phyloP scores from a whole-genome alignment of 2,888 invertebrate genomes.

The Temnothorax ravouxi region DNA sequence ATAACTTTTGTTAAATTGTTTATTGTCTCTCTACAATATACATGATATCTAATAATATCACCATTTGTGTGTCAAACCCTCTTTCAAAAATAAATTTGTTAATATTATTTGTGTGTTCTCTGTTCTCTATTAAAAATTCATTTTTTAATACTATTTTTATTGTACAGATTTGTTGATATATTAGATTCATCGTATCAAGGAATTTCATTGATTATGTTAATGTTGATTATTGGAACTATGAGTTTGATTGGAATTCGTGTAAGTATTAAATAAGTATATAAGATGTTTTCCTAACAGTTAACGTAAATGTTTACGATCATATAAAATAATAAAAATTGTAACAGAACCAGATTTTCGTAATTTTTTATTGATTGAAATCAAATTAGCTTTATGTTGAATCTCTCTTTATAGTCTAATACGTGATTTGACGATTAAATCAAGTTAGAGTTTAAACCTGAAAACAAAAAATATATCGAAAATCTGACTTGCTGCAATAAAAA shows the following conservation, averaged over 20 bases:
- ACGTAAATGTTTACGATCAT: neutral
- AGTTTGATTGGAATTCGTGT: constrained; percentile 22
- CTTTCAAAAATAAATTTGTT: neutral
- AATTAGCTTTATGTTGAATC: neutral
- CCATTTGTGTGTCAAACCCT: neutral
- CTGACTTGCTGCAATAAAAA: too few species aligned
- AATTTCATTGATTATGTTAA: neutral
- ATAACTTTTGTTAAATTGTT: neutral
- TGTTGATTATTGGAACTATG: neutral
- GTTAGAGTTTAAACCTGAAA: neutral
- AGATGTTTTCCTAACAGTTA: neutral
- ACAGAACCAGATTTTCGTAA: neutral
- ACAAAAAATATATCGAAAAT: neutral
- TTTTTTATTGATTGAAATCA: neutral
- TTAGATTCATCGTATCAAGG: neutral
- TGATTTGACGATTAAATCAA: neutral
- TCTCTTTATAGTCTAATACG: neutral
- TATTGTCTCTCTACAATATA: neutral
- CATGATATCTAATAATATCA: neutral
- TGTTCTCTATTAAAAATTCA: neutral
- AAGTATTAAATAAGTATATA: neutral
- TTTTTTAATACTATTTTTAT: neutral
- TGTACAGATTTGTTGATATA: neutral
- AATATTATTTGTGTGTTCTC: neutral
- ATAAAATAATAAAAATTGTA: neutral